These are phyloP conservation scores for Chionis minor DNA, from an alignment of 2,113 vertebrate species.

Conservation along the genomic window DNA sequence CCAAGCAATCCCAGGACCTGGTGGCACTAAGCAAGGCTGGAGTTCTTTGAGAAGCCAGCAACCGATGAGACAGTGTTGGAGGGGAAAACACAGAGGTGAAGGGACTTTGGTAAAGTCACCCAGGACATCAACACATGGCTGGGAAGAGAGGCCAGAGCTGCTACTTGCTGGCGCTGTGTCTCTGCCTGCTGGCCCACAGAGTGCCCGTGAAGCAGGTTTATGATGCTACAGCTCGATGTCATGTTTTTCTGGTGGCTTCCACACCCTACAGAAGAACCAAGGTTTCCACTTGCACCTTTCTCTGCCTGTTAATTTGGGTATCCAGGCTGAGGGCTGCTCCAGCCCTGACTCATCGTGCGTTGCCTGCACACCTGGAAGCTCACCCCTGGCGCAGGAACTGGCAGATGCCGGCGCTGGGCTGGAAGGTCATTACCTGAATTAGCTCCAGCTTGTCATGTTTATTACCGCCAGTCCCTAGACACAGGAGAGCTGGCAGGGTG, in stretches of 20 bases:
- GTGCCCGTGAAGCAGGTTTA: background rate
- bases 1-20: background rate
- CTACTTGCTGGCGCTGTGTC: rapidly evolving
- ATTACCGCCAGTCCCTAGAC: background rate
- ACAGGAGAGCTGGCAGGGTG: background rate
- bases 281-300: background rate
- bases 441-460: background rate
- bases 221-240: rapidly evolving
- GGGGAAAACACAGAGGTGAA: background rate
- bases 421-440: background rate
- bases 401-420: rapidly evolving
- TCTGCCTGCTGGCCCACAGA: background rate
- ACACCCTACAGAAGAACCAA: background rate
- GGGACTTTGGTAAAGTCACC: background rate
- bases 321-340: background rate
- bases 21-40: background rate
- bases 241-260: background rate
- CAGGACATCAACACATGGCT: background rate
- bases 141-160: background rate
- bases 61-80: background rate
- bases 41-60: background rate
- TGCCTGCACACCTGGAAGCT: background rate
- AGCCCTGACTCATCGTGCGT: background rate
- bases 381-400: rapidly evolving
- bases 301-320: background rate